Base-by-base conservation (phyloP, 2,113 vertebrate species). In the Amphiprion ocellaris region DNA sequence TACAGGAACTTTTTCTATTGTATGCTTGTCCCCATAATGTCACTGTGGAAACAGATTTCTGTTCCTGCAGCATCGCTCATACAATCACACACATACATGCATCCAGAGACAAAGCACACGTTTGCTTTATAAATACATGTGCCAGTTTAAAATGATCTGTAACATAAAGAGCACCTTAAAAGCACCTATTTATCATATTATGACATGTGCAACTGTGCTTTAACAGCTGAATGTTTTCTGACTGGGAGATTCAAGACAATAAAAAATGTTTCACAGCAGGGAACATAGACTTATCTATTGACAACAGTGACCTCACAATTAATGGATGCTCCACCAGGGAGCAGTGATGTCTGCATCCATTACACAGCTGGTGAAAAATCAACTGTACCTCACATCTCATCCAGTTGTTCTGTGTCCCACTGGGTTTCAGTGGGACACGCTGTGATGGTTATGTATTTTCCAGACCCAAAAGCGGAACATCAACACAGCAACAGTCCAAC, bases 341-440 rank as follows among this genome's bases (percentile, higher is more conserved):
- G 26, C 55, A 74, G 53, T 74, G 62, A 74, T 77, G 53, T 73
- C 49, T 59, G 2, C 7, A 23, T 81, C 68, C 49, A n/a, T 41
- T 72, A 33, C 58, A 68, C 68, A 82, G 77, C 77, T 89, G 77
- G 64, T 58, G 61, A 71, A 69, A 24, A 47, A 73, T 77, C 77
- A 78, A 61, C 58, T 69, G 30, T 58, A 46, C 53, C 59, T 81
- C 53, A 47, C 63, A 60, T 44, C 26, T 71, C 74, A 58, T 8
- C 23, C n/a, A 69, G 19, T 49, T 69, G 64, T 58, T 74, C 17
- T 49, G 52, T 24, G 47, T 72, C 47, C 24, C 30, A 49, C 24
- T 10, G 33, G 33, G n/a, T 65, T 58, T 37, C 15, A 58, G 33
- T 41, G 30, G 53, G 58, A 63, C 12, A 19, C 15, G 1, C 33